Percentiles rank a stretch among this genome's conserved stretches.
Conservation (phyloP, 2,888 invertebrate species). For the Lasioglossum calceatum region DNA sequence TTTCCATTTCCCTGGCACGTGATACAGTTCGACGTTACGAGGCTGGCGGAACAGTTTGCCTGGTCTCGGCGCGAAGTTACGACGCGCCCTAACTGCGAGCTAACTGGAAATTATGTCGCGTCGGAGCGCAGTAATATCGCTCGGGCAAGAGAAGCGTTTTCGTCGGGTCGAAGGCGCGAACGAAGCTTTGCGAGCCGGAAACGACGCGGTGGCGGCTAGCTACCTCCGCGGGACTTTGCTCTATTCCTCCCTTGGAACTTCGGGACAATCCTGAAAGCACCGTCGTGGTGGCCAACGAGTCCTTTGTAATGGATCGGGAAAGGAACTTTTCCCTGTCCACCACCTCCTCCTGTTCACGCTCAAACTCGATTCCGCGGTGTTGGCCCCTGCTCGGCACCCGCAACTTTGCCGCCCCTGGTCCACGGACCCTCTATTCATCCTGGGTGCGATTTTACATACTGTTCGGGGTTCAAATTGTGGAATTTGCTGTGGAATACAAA, state of each 20-base stretch:
- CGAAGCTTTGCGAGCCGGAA: slow-evolving; percentile 1
- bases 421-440: neutral
- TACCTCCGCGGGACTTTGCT: slow-evolving; percentile 33
- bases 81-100: slow-evolving; percentile 42
- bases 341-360: neutral
- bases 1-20: neutral
- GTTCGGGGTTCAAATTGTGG: too few relatives aligned
- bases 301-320: slow-evolving; percentile 47
- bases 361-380: neutral
- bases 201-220: neutral
- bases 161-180: slow-evolving; percentile 38
- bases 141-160: slow-evolving; percentile 47
- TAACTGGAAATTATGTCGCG: slow-evolving; percentile 49
- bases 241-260: neutral
- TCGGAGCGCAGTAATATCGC: slow-evolving; percentile 47
- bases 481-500: too few relatives aligned
- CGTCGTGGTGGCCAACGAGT: slow-evolving; percentile 1
- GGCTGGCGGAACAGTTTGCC: slow-evolving; percentile 10
- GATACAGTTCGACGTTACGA: neutral
- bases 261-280: slow-evolving; percentile 1
- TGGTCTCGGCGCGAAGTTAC: slow-evolving; percentile 15
- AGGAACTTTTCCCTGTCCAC: slow-evolving; percentile 33
- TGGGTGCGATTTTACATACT: neutral
- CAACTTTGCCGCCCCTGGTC: neutral
- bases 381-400: neutral